Evolutionary conservation across 2,113 vertebrate species (phyloP), one percentile per base, ranked within the genome.

Genomic region (Shinisaurus crocodilurus): DNA sequence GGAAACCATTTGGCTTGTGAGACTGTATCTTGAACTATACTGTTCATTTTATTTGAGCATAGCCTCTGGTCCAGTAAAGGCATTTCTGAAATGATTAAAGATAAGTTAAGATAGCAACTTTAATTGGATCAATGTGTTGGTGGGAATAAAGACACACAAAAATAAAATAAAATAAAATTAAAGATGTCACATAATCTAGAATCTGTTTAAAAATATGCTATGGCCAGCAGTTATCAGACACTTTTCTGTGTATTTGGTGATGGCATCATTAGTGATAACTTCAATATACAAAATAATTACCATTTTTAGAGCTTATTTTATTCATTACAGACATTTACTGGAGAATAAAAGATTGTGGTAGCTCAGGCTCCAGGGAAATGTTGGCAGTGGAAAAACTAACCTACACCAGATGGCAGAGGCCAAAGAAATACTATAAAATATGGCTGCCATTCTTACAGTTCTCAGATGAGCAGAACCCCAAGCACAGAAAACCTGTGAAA

Each of bases 381-480:
- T 93, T 96, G 96, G 96, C 95, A 95, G 95, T 96, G 95, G 95
- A 96, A 96, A 96, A 96, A 96, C 95, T 96, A 96, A 96, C 96
- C 95, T 96, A 95, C 96, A 95, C 93, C 96, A 96, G 95, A 96
- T 96, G 96, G 96, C 96, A 96, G 96, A 96, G 96, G 96, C 96
- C 95, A 96, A 96, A 96, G 95, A 96, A 96, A 96, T 96, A 94
- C 95, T 96, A 96, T 96, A 96, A 96, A 96, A 96, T 96, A 96
- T 96, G 96, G 96, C 96, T 96, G 93, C 95, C 96, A 96, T 95
- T 96, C 95, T 95, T 96, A 95, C 95, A 93, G 94, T 95, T 96
- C 95, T 96, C 96, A 96, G 96, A 94, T 93, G 95, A 96, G 96
- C 95, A 96, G 95, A 96, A 96, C 95, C 95, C 86, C 90, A 94